Evolutionary conservation across 2,888 invertebrate genomes (phyloP).

Genomic region (Pelosia muscerda): DNA sequence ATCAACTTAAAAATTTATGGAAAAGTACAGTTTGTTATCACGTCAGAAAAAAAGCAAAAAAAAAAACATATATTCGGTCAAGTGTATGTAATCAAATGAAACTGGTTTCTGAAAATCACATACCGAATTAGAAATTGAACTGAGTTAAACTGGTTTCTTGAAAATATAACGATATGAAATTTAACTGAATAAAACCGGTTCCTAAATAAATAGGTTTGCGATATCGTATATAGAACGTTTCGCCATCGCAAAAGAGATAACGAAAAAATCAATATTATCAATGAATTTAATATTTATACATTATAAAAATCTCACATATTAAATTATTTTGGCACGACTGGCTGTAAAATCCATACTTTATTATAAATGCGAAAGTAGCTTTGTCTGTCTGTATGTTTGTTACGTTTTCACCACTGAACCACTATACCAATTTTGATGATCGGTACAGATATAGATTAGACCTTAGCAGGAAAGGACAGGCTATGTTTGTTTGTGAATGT

Average conservation of each 20-base stretch:
- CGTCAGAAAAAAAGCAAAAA: not conserved
- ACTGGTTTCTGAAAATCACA: not conserved
- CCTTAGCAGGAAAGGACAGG: no score
- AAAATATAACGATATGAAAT: not conserved
- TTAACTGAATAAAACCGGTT: conserved; percentile 3
- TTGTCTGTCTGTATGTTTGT: no score
- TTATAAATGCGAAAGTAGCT: no score
- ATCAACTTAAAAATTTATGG: not conserved
- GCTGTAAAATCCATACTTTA: no score
- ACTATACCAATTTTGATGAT: no score
- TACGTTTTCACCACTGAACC: no score
- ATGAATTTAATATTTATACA: not conserved
- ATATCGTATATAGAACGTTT: not conserved
- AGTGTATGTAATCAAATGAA: not conserved
- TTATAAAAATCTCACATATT: no score
- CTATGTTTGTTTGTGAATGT: no score
- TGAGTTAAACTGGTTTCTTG: not conserved
- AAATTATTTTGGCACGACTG: no score
- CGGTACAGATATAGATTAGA: no score
- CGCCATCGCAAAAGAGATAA: not conserved
- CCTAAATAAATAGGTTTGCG: not conserved
- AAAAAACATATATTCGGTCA: not conserved
- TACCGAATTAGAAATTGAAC: not conserved
- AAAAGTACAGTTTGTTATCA: not conserved
- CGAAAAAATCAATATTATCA: not conserved